phyloP scores from a whole-genome alignment of 1,140 invertebrate genomes.

The Drosophila prosaltans region DNA sequence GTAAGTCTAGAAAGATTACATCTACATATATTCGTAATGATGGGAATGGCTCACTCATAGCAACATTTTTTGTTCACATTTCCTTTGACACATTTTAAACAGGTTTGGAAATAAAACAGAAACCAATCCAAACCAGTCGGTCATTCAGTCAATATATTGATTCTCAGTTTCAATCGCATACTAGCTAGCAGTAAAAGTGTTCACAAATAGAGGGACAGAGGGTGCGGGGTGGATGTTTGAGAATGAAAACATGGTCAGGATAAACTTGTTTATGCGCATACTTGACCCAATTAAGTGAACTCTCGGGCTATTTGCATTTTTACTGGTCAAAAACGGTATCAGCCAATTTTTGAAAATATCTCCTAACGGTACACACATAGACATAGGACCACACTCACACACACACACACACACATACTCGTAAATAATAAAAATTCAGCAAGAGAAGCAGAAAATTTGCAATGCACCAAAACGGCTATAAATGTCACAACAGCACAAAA shows the following conservation, averaged over 20 bases:
- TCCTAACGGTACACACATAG: constrained; percentile 37
- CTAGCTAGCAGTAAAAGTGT: background rate
- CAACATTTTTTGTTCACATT: too few relatives aligned
- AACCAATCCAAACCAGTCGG: too few relatives aligned
- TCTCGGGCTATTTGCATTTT: constrained; percentile 67
- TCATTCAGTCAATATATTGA: constrained; percentile 1
- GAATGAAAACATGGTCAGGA: background rate
- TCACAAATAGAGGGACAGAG: background rate
- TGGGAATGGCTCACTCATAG: too few relatives aligned
- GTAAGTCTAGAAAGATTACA: constrained; percentile 56
- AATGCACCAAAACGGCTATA: constrained; percentile 63
- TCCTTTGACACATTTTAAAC: too few relatives aligned
- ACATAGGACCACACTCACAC: background rate
- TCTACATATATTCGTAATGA: background rate
- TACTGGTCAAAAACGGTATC: constrained; percentile 48
- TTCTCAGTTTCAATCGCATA: background rate
- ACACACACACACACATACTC: constrained; percentile 22
- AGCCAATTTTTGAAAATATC: constrained; percentile 62
- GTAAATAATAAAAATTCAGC: constrained; percentile 72
- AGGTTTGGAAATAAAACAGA: too few relatives aligned
- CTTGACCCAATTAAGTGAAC: constrained; percentile 74
- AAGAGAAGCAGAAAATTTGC: constrained; percentile 62
- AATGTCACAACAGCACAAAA: constrained; percentile 46
- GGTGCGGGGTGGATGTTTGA: background rate
- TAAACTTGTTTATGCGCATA: constrained; percentile 83